phyloP scores from a whole-genome alignment of 2,797 vertebrate genomes.

The Sebastes cheni region DNA sequence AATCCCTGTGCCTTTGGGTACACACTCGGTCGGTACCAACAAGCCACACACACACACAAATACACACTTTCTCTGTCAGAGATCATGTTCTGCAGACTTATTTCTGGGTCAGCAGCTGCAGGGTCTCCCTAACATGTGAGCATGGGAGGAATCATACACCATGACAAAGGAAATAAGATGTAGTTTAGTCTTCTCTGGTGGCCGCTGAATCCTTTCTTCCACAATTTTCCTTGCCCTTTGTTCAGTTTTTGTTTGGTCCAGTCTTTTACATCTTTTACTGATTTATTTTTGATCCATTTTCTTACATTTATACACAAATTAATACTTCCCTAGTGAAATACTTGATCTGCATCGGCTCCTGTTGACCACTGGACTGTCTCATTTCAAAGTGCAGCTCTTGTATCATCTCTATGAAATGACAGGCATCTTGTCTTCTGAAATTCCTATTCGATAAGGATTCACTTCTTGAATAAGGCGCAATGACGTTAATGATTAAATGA shows the following conservation, averaged over 20 bases:
- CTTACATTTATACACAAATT: too few relatives aligned
- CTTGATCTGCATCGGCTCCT: neutral
- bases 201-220: neutral
- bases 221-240: neutral
- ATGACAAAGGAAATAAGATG: slow-evolving; percentile 38
- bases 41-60: slow-evolving; percentile 23
- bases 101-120: slow-evolving; percentile 69
- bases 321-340: neutral
- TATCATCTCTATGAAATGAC: neutral
- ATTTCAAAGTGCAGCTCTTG: neutral
- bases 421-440: neutral
- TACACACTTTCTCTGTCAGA: slow-evolving; percentile 32
- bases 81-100: slow-evolving; percentile 57
- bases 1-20: slow-evolving; percentile 43
- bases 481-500: slow-evolving; percentile 21
- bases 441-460: slow-evolving; percentile 24
- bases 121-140: slow-evolving; percentile 43
- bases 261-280: neutral
- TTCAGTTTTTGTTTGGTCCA: neutral
- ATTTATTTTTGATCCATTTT: neutral
- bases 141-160: slow-evolving; percentile 17
- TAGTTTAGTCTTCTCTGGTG: neutral
- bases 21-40: slow-evolving; percentile 49
- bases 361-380: neutral
- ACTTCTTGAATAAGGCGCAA: slow-evolving; percentile 12